Base-by-base conservation (phyloP, 2,888 invertebrate species). In the Boloria euphrosyne region DNA sequence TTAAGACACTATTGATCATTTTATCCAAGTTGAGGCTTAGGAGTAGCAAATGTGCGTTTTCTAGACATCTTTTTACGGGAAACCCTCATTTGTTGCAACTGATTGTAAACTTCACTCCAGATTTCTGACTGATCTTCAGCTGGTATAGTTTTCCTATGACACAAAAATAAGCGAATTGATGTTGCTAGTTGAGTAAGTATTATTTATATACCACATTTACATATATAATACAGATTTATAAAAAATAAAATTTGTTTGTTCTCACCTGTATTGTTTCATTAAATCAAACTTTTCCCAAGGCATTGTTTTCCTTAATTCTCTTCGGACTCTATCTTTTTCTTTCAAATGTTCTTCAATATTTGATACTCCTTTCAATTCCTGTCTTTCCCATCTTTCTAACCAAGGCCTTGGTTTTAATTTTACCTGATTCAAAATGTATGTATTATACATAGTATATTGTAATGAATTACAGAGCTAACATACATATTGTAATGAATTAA, bases 261-360 rank as follows among this genome's bases (percentile, higher is more conserved):
- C 14, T 65, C 78, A 95, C 94, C 98, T 96, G 84, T 99, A 99
- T 68, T 95, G 93, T 84, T 96, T 96, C 98, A 99, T 98, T 62
- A 99, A 90, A 87, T 99, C 99, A 86, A 95, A 97, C 92, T 97
- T 96, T 80, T 97, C 97, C 95, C 96, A 97, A 0, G 97, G 97
- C 73, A 93, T 22, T 22, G 22, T 95, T 52, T 93, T 94, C 44
- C 93, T 80, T 61, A 93, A 80, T 71, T 94, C 89, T 5, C 95
- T 93, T 62, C 94, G 93, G 27, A 85, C 81, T 72, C 85, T 79
- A 52, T 90, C 89, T 72, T 93, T 94, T 18, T 92, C 86, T 71
- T 88, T 94, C 2, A 94, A 76, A 74, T 93, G 78, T 69, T 93
- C 93, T 66, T 94, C 93, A 44, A 95, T 89, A 69, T 94, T 94